A percentile compares a stretch with the other conserved stretches of the same genome.
phyloP scores from a whole-genome alignment of 1,140 invertebrate genomes.

The Coelopa frigida region DNA sequence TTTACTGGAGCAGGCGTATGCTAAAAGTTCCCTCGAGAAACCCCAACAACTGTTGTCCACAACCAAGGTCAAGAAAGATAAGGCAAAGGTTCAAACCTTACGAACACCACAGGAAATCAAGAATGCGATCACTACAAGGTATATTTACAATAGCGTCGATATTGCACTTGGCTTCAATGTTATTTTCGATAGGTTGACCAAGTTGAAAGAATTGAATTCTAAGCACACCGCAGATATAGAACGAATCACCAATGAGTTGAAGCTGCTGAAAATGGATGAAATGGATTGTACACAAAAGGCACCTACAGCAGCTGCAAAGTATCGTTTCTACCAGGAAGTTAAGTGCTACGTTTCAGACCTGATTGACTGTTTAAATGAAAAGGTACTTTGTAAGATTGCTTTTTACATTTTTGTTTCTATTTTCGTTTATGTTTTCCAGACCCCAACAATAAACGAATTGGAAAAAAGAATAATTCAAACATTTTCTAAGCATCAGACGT shows the following conservation, averaged over 20 bases:
- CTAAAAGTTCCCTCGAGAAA: constrained; percentile 27
- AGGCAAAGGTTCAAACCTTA: constrained; percentile 43
- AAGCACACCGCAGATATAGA: constrained; percentile 49
- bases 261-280: constrained; percentile 55
- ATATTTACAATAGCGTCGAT: no score
- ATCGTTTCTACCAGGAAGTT: constrained; percentile 91
- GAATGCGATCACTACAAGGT: constrained; percentile 36
- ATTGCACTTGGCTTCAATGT: no score
- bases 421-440: constrained; percentile 53
- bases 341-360: constrained; percentile 93
- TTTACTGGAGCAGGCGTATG: constrained; percentile 40
- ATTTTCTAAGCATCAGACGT: constrained; percentile 62
- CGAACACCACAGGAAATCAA: constrained; percentile 54
- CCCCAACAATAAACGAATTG: constrained; percentile 66
- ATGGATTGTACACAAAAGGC: constrained; percentile 54
- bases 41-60: constrained; percentile 20
- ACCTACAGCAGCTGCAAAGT: constrained; percentile 65
- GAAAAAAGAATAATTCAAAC: constrained; percentile 71
- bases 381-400: constrained; percentile 49
- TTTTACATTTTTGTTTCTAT: constrained; percentile 19
- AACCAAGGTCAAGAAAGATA: constrained; percentile 34
- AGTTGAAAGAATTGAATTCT: constrained; percentile 53
- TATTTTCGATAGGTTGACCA: constrained; percentile 46
- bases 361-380: constrained; percentile 92
- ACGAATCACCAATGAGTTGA: constrained; percentile 51